A percentile compares a stretch with the other conserved stretches of the same genome.
phyloP scores from a whole-genome alignment of 2,113 vertebrate genomes.

The Phrynocephalus versicolor region DNA sequence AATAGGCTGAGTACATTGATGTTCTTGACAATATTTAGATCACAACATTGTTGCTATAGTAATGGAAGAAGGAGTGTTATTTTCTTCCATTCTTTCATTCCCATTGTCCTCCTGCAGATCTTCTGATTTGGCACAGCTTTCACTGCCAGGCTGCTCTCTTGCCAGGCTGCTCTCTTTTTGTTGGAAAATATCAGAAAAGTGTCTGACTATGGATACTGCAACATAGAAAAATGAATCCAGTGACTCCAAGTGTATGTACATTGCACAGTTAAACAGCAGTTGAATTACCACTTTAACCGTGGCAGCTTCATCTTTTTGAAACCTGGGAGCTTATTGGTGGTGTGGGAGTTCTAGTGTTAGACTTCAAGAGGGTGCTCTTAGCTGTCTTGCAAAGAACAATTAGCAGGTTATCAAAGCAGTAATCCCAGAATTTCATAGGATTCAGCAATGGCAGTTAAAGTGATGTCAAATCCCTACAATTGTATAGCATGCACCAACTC shows the following conservation, averaged over 20 bases:
- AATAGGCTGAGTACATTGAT: slow-evolving; percentile 31
- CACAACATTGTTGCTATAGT: slow-evolving; percentile 18
- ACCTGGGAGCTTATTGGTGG: too few species aligned
- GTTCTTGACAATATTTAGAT: slow-evolving; percentile 21
- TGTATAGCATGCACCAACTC: too few species aligned
- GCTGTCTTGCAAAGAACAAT: too few species aligned
- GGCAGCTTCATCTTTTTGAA: too few species aligned
- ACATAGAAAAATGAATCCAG: too few species aligned
- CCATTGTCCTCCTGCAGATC: neutral
- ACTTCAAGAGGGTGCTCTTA: too few species aligned
- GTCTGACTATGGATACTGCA: neutral
- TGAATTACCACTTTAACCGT: too few species aligned
- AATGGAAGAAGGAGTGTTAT: neutral
- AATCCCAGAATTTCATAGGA: too few species aligned
- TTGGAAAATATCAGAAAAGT: neutral
- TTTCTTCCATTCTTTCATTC: neutral
- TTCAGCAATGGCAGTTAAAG: too few species aligned
- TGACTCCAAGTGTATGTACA: neutral
- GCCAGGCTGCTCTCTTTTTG: neutral
- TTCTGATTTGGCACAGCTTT: neutral
- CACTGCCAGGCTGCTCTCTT: neutral
- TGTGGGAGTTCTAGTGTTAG: too few species aligned
- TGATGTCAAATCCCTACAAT: too few species aligned
- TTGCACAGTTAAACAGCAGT: neutral
- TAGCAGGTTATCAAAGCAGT: too few species aligned